Evolutionary conservation across 2,888 invertebrate species (phyloP), one percentile per base, ranked within the genome.

Genomic region (Stenodema calcarata): DNA sequence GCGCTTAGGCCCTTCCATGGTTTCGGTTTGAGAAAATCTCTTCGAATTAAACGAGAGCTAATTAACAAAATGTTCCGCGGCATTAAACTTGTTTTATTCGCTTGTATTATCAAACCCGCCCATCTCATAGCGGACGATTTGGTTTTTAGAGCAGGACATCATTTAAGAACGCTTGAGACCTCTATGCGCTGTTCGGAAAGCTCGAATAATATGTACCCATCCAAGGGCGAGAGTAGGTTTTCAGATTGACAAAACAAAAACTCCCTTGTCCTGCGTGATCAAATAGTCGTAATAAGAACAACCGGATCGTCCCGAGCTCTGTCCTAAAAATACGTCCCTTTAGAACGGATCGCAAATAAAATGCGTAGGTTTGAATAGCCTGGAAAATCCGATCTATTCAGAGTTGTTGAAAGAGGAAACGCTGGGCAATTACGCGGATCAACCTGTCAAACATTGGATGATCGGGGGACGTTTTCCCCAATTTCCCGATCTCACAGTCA

Each of bases 121-220:
- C 62, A 23, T 62, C 62, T 78, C 78, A 78, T 78, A 78, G 42
- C 78, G 78, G 78, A 44, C 78, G 78, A 78, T 78, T 78, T 44
- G 78, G 18, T 78, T 41, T 62, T 62, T 27, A 62, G n/a, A 78
- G 44, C 41, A 18, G n/a, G 0, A 44, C 18, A 23, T 44, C 78
- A 78, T 78, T n/a, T 78, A 78, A 44, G 78, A 44, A 23, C 42
- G 18, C 14, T 41, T 35, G 18, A 44, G 44, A 41, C 78, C 78
- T 4, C 78, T 23, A 44, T 78, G 44, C 78, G 44, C 44, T 23
- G 62, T 62, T 62, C 62, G 62, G 23, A 62, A 62, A 23, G 62
- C 62, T 23, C 23, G 12, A 27, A 62, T 62, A 62, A 62, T 62
- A 27, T 23, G 16, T 23, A 11, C 27, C 12, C 7, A 35, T 35